These are phyloP conservation scores for Geopemphigus sp. DNA, from an alignment of 1,140 invertebrate species.

Conservation along the genomic window DNA sequence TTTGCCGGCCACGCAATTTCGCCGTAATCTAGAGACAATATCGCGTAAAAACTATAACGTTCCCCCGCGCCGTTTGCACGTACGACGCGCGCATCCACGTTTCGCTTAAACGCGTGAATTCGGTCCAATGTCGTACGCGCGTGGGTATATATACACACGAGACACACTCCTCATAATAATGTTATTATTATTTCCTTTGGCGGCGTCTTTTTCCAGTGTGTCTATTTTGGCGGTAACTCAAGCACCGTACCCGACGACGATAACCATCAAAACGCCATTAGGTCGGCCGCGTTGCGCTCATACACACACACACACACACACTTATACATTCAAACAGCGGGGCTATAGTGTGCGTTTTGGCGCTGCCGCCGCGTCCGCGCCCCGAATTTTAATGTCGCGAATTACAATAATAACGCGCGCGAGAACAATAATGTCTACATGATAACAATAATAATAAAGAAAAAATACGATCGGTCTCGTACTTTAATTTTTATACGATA, in stretches of 20 bases:
- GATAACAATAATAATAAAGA: not conserved
- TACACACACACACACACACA: not conserved
- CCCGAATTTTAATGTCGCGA: constrained; percentile 26
- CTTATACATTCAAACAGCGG: too few species aligned
- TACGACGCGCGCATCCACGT: too few species aligned
- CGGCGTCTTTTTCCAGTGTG: not conserved
- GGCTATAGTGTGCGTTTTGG: too few species aligned
- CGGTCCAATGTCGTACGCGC: not conserved
- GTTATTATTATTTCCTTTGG: not conserved
- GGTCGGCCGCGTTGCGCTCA: not conserved
- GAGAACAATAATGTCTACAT: not conserved
- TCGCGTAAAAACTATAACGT: too few species aligned
- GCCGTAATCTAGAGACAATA: too few species aligned
- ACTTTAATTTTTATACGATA: too few species aligned
- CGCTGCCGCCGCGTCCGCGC: constrained; percentile 9
- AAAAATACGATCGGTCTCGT: not conserved
- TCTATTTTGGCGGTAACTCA: constrained; percentile 35
- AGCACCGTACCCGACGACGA: not conserved
- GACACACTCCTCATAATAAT: not conserved
- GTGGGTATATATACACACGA: too few species aligned
- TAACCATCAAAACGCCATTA: constrained; percentile 47
- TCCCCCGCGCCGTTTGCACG: too few species aligned
- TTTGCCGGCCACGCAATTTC: too few species aligned
- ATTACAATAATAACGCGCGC: not conserved
- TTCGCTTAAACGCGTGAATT: too few species aligned